A percentile compares a stretch with the other conserved stretches of the same genome.
Evolutionary conservation across 92 coral and sea anemone genomes (phyloP).

Genomic region (Phenganax stokvisi): DNA sequence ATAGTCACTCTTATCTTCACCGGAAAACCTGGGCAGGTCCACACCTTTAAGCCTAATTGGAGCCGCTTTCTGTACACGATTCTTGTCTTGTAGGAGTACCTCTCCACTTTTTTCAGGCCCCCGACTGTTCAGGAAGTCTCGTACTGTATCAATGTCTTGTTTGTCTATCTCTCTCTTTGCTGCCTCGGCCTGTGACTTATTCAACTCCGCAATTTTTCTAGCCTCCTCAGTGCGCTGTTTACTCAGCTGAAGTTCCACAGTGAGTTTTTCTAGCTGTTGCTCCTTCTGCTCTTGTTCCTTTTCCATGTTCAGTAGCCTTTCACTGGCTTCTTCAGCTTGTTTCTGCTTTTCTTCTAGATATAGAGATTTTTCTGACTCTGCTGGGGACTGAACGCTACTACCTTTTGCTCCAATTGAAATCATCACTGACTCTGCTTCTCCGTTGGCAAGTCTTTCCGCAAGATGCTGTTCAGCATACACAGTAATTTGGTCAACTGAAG

Average conservation of each 20-base stretch:
- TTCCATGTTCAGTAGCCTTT: slow-evolving; percentile 40
- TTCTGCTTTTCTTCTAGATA: slow-evolving; percentile 27
- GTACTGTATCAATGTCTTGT: neutral
- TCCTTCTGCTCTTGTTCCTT: slow-evolving; percentile 48
- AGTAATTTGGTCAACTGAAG: slow-evolving; percentile 2
- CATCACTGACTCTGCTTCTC: slow-evolving; percentile 39
- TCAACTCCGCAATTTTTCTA: slow-evolving; percentile 41
- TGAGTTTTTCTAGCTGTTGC: slow-evolving; percentile 23
- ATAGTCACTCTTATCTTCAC: slow-evolving; percentile 10
- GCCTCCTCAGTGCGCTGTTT: slow-evolving; percentile 54
- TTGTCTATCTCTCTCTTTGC: slow-evolving; percentile 1
- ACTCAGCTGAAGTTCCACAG: slow-evolving; percentile 41
- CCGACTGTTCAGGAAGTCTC: neutral
- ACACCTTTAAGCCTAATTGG: neutral
- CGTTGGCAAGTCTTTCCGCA: slow-evolving; percentile 40
- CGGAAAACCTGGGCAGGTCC: neutral
- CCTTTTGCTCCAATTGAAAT: slow-evolving; percentile 19
- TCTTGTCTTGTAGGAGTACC: too few species aligned
- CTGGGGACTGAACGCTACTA: slow-evolving; percentile 8
- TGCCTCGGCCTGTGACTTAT: slow-evolving; percentile 36
- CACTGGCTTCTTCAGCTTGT: slow-evolving; percentile 37
- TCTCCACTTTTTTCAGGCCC: too few species aligned
- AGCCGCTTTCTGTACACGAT: neutral
- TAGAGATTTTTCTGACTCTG: neutral
- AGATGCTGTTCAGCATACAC: slow-evolving; percentile 11